phyloP scores from a whole-genome alignment of 2,797 vertebrate species.

The Hydrolagus colliei region DNA sequence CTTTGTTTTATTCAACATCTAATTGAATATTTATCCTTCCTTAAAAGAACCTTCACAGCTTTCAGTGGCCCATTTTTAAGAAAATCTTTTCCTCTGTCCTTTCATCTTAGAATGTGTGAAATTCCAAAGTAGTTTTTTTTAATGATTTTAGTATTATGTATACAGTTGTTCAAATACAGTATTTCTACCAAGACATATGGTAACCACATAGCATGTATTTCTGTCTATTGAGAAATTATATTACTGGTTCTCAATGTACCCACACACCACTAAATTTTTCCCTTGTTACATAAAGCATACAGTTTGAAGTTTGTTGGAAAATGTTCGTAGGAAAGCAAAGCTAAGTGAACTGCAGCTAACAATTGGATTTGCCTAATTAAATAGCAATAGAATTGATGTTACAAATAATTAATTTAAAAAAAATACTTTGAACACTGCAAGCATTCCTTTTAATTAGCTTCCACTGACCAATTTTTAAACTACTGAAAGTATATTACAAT shows the following conservation, averaged over 20 bases:
- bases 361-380: conserved; percentile 17
- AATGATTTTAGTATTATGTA: not conserved
- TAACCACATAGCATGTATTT: not conserved
- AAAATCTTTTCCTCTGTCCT: too few relatives aligned
- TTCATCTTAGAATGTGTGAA: not conserved
- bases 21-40: conserved; percentile 99
- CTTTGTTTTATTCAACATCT: conserved; percentile 99
- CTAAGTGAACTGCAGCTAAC: conserved; percentile 9
- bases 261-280: conserved; percentile 12
- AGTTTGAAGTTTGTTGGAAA: conserved; percentile 25
- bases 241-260: not conserved
- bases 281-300: conserved; percentile 18
- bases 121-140: not conserved
- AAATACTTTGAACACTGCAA: conserved; percentile 21
- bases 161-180: not conserved
- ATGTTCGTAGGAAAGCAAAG: not conserved
- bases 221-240: conserved; percentile 12
- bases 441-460: conserved; percentile 18
- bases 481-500: conserved; percentile 53
- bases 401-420: conserved; percentile 26
- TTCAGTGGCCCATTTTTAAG: not conserved
- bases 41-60: conserved; percentile 78
- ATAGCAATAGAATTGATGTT: conserved; percentile 18
- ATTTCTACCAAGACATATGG: not conserved
- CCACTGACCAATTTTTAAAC: conserved; percentile 49